Evolutionary conservation across 2,797 vertebrate species (phyloP), one percentile per base, ranked within the genome.

Genomic region (Pangasius larnaudii): DNA sequence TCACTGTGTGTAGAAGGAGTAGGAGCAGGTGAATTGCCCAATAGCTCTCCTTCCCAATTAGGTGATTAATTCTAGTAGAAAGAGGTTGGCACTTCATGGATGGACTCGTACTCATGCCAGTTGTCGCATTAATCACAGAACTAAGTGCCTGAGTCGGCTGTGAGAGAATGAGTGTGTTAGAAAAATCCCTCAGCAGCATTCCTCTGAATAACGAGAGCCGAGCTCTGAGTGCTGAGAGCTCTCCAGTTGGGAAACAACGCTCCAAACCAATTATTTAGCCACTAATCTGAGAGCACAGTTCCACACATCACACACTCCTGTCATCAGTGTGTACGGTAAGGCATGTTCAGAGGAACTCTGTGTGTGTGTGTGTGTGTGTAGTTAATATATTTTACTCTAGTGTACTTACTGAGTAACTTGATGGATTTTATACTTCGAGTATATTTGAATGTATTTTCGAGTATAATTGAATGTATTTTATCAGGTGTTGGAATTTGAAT

Each of bases 141-240:
- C 78, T 58, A 80, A 80, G 22, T 59, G 56, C 18, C 22, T 59
- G 78, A 59, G 5, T 42, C 11, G 10, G 33, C 78, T 24, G 30
- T 58, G 33, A 65, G 59, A 65, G 80, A 82, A 51, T 1, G 30
- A 65, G 59, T 10, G 80, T 49, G 59, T 49, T 65, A 10, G 61
- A 83, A 65, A 80, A 59, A 39, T 58, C 78, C 78, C 33, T 80
- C 33, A 13, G 33, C 78, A 46, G 77, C 91, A 94, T 94, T 93
- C 93, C 93, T 87, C 83, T 90, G 91, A 88, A 93, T 91, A 91
- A 89, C 36, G 84, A 91, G 75, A 90, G 85, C 30, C 3, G 56
- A 77, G 71, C 71, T 91, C 78, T 89, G 89, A 90, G 90, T 90
- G 80, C 91, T 87, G 89, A 90, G 90, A 90, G 84, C 91, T 88